Evolutionary conservation across 2,888 invertebrate species (phyloP).

Genomic region (Apamea crenata): DNA sequence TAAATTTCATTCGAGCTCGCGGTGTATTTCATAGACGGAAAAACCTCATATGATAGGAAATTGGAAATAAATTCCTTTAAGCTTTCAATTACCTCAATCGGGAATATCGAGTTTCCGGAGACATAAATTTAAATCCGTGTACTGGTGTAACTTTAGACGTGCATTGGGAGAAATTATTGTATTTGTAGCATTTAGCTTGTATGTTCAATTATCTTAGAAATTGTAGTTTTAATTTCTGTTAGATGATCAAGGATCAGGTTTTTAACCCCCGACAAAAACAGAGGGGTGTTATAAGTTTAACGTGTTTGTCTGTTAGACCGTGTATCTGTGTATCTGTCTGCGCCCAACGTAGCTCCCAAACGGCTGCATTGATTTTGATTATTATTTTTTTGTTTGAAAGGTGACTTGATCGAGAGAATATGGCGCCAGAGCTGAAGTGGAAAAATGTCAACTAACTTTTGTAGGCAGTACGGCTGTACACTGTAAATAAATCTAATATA

Average conservation of each 20-base stretch:
- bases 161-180: slow-evolving; percentile 49
- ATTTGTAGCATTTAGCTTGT: slow-evolving; percentile 21
- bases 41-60: slow-evolving; percentile 86
- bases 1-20: slow-evolving; percentile 75
- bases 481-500: too few relatives aligned
- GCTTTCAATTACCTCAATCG: slow-evolving; percentile 89
- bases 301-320: too few relatives aligned
- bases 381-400: too few relatives aligned
- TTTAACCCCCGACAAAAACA: too few relatives aligned
- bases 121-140: slow-evolving; percentile 76
- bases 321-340: too few relatives aligned
- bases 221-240: too few relatives aligned
- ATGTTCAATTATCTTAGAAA: background rate
- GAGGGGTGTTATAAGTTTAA: too few relatives aligned
- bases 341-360: too few relatives aligned
- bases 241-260: too few relatives aligned
- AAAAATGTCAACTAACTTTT: background rate
- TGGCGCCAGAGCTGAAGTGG: background rate
- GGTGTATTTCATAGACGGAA: slow-evolving; percentile 81
- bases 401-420: too few relatives aligned
- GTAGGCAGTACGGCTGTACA: background rate
- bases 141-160: slow-evolving; percentile 60
- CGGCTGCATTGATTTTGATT: too few relatives aligned
- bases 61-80: slow-evolving; percentile 90
- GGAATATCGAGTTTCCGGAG: slow-evolving; percentile 83